Evolutionary conservation across 2,113 vertebrate genomes (phyloP), one percentile per base, ranked within the genome.

Genomic region (Callaeas wilsoni): DNA sequence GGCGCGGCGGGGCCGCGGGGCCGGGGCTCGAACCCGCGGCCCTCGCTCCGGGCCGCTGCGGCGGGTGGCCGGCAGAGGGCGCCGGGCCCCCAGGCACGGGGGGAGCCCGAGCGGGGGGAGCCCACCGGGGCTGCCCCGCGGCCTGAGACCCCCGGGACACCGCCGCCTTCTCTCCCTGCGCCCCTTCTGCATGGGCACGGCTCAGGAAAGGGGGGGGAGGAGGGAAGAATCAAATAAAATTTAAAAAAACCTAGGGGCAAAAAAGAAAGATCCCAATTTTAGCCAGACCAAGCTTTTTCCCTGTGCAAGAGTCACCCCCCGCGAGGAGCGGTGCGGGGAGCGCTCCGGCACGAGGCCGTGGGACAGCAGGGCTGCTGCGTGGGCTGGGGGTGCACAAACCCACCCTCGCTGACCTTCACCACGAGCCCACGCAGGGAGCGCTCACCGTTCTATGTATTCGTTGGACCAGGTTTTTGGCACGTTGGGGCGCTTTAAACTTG

Each of bases 401-500:
- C 23, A 2, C 18, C 53, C 71, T 63, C 23, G 14, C 67, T 32
- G 70, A 23, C 7, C 3, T 8, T 46, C 42, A 2, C 10, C 4
- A 0, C 4, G 2, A 35, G 65, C 53, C 53, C 62, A 5, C 12
- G 33, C 87, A 44, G 59, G 35, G 13, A 87, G 78, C 13, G 0
- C 83, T 90, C 64, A 1, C 4, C 17, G 1, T 50, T 35, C 49
- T 27, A 9, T 64, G 12, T 49, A 9, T 83, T 75, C 44, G 16
- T 90, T 93, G 95, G 93, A 85, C 6, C 78, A 1, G 56, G 50
- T 37, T 93, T 89, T 74, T 96, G 96, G 95, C 94, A 59, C 5
- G 4, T 33, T 2, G 9, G 13, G 52, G 20, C 0, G 1, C 82
- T 83, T 94, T 77, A 86, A 93, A 82, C 55, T 87, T 4, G 75